These are phyloP conservation scores for Apotomis capreana DNA, from an alignment of 2,888 invertebrate genomes.

Conservation along the genomic window DNA sequence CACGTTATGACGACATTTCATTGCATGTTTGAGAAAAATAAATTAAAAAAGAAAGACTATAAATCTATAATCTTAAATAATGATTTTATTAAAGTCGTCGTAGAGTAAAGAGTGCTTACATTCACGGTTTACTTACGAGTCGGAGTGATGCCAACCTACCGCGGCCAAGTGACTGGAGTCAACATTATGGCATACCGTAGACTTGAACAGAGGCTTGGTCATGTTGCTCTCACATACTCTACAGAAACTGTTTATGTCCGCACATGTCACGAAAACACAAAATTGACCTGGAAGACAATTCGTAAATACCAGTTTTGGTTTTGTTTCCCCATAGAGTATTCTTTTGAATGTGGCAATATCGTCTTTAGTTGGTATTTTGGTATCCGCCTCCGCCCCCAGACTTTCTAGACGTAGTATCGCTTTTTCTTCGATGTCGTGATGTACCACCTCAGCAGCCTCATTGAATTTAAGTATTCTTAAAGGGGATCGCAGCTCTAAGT, in stretches of 20 bases:
- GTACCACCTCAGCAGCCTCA: conserved; percentile 41
- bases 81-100: too few species aligned
- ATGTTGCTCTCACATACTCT: conserved; percentile 60
- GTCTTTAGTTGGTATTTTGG: background rate
- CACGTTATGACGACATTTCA: too few species aligned
- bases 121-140: background rate
- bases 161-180: conserved; percentile 43
- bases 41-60: too few species aligned
- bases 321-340: conserved; percentile 31
- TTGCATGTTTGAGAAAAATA: too few species aligned
- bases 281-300: conserved; percentile 54
- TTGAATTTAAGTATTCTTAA: conserved; percentile 60
- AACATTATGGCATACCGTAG: conserved; percentile 55
- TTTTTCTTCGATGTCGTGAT: conserved; percentile 44
- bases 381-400: too few species aligned
- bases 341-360: conserved; percentile 35
- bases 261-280: conserved; percentile 67
- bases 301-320: conserved; percentile 52
- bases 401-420: background rate
- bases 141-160: background rate
- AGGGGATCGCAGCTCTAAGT: conserved; percentile 51
- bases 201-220: conserved; percentile 43
- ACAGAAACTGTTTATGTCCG: conserved; percentile 56
- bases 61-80: too few species aligned
- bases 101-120: too few species aligned